Evolutionary conservation across 1,140 invertebrate genomes (phyloP), one percentile per base, ranked within the genome.

Genomic region (Drosophila carrolli): DNA sequence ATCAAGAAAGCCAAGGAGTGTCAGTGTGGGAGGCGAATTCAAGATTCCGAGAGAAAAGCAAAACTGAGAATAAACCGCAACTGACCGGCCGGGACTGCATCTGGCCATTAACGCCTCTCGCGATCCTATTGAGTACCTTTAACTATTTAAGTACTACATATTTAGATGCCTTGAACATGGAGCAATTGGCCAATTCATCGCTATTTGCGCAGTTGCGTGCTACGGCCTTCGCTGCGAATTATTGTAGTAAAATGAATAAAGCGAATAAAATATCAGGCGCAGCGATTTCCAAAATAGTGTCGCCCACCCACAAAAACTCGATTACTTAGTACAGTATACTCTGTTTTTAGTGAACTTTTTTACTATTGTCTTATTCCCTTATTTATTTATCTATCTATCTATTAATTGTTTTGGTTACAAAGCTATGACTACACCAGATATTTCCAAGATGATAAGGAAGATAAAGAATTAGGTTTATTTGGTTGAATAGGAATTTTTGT

Each of bases 201-300:
- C 55, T 68, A 43, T 73, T 75, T 70, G 27, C 61, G 46, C 53
- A 59, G 70, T 81, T 72, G 51, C 73, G 66, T 73, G 78, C 50
- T 72, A 14, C 54, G 58, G 58, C 74, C 74, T 81, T 82, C 62
- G 14, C n/a, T 44, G 35, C 38, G 29, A 68, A 77, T 82, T 74
- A 68, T 50, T 46, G 72, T 74, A 78, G 67, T 68, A 68, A 82
- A 82, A 68, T 41, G 59, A 70, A 78, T 57, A 46, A 78, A 74
- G 0, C 27, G 16, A 59, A 67, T 61, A 46, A 62, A 74, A 68
- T 78, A 72, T 53, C 27, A 62, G 37, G 29, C 66, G 62, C 57
- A 27, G 47, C 38, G 43, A 63, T 57, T 62, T 46, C 11, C 16
- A 63, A 81, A 63, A 59, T 27, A 27, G n/a, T 6, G 58, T 78